Conservation (phyloP, 2,888 invertebrate genomes). For the Carpatolechia fugitivella region DNA sequence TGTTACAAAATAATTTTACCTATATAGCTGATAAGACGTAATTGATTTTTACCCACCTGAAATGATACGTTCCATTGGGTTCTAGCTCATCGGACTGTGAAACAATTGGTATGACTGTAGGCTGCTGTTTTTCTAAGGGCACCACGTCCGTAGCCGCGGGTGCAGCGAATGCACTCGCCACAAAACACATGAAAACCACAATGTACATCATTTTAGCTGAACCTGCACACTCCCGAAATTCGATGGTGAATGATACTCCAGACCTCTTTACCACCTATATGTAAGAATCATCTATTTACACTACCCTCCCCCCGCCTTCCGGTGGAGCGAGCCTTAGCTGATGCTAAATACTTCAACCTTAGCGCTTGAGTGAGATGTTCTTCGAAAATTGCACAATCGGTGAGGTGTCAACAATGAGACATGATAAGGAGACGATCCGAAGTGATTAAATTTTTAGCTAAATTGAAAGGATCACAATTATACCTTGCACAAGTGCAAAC, state of each 20-base stretch:
- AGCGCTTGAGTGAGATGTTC: slow-evolving; percentile 69
- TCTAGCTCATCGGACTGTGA: slow-evolving; percentile 74
- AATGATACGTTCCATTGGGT: slow-evolving; percentile 74
- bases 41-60: slow-evolving; percentile 51
- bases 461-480: slow-evolving; percentile 1
- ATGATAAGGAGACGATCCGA: slow-evolving; percentile 54
- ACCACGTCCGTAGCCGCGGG: slow-evolving; percentile 46
- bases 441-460: slow-evolving; percentile 41
- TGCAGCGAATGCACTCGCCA: slow-evolving; percentile 44
- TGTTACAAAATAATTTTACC: neutral
- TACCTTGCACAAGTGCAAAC: neutral
- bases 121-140: slow-evolving; percentile 54
- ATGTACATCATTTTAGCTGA: slow-evolving; percentile 53
- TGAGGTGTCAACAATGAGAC: slow-evolving; percentile 69
- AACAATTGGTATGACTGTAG: slow-evolving; percentile 71
- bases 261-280: slow-evolving; percentile 68
- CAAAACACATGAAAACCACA: slow-evolving; percentile 43
- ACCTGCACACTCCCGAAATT: slow-evolving; percentile 51
- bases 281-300: slow-evolving; percentile 75
- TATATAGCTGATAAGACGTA: neutral
- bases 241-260: slow-evolving; percentile 66
- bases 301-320: slow-evolving; percentile 73
- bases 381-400: slow-evolving; percentile 74
- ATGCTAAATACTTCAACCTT: slow-evolving; percentile 78
- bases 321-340: slow-evolving; percentile 58